These are phyloP conservation scores for Drosophila limbata DNA, from an alignment of 2,888 invertebrate species.

Conservation along the genomic window DNA sequence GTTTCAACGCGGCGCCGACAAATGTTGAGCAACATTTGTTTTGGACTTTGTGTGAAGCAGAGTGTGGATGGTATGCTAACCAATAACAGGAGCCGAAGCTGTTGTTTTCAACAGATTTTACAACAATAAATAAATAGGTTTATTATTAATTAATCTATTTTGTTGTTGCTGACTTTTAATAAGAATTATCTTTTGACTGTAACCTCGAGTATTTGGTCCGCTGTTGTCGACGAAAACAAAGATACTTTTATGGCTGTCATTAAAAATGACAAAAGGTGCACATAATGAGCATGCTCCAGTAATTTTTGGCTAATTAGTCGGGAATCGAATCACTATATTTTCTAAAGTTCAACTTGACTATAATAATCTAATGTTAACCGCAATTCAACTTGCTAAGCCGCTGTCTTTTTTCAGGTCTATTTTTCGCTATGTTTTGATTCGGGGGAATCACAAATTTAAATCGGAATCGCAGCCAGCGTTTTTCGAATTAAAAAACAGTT, in stretches of 20 bases:
- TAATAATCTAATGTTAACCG: neutral
- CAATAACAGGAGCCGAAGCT: constrained; percentile 14
- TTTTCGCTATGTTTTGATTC: constrained; percentile 1
- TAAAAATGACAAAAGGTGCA: constrained; percentile 28
- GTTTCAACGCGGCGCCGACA: constrained; percentile 20
- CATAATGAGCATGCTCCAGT: constrained; percentile 45
- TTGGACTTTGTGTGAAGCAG: neutral
- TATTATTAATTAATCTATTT: constrained; percentile 18
- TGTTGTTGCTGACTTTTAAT: constrained; percentile 2
- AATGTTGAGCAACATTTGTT: constrained; percentile 44
- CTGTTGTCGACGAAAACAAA: constrained; percentile 16
- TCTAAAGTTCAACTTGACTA: neutral
- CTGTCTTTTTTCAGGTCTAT: neutral
- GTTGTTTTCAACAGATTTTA: constrained; percentile 3
- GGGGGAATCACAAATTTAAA: neutral
- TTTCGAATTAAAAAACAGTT: neutral
- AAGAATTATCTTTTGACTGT: constrained; percentile 17
- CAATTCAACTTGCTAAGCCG: neutral
- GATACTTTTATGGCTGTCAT: constrained; percentile 38
- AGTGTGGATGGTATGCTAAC: constrained; percentile 11
- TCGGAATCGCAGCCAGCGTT: neutral
- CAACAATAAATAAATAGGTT: constrained; percentile 8
- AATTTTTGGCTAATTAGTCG: constrained; percentile 42
- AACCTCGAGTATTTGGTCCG: constrained; percentile 1
- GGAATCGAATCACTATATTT: neutral